Base-by-base conservation (phyloP, 2,888 invertebrate species). In the Nemapogon koenigi region DNA sequence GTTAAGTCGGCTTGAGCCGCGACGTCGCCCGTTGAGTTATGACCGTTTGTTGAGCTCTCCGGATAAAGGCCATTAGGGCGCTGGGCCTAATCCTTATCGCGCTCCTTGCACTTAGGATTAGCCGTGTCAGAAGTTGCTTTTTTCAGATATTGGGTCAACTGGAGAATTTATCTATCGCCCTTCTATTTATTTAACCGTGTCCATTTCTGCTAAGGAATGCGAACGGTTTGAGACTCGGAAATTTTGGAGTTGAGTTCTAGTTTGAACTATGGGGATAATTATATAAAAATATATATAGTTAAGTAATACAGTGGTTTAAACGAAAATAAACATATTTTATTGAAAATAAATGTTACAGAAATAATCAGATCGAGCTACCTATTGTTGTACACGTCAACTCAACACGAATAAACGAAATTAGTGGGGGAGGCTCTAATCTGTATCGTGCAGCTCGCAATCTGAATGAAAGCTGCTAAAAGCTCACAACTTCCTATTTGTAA, bases 31-130 rank as follows among this genome's bases (percentile, higher is more conserved):
- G 57, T 57, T 73, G 75, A 76, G 63, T 75, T 76, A 76, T 75
- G 70, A 64, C 59, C 72, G 68, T 69, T 76, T 78, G 76, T 75
- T 72, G 71, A 68, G 67, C 65, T 29, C 59, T 62, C 57, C 63
- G 76, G 76, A 75, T 76, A 69, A 67, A 68, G 69, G 58, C 76
- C 76, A 76, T 78, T 78, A 78, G 72, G 66, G 44, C 41, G 58
- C 60, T 57, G 55, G 55, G 64, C 53, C 62, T 75, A 78, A 78
- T 76, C 78, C 76, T 76, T 78, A 78, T 78, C 76, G 69, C 72
- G 57, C 68, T 63, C 72, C 63, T 75, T 75, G 76, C 78, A 78
- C 76, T 78, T 75, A 71, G 76, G 78, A 76, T 78, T 78, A 78
- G 70, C 59, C 59, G 62, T 73, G 75, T 75, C 73, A 71, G 61